A percentile compares a stretch with the other conserved stretches of the same genome.
phyloP scores from a whole-genome alignment of 2,888 invertebrate genomes.

The Chrysotoxum bicinctum region DNA sequence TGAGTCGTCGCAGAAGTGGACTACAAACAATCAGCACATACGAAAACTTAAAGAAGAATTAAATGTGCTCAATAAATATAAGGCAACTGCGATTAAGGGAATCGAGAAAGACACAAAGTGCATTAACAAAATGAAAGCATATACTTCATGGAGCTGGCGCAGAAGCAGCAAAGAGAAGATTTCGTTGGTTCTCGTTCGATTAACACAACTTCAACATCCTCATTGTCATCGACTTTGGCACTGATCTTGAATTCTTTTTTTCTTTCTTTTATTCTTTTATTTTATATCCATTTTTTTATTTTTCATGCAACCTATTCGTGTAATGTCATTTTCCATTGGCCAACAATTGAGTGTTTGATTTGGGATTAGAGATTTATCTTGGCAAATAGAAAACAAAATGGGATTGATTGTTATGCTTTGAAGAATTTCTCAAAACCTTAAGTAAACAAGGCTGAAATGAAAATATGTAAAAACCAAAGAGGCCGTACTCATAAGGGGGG shows the following conservation, averaged over 20 bases:
- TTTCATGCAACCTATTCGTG: too few relatives aligned
- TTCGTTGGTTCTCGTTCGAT: neutral
- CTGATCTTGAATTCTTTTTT: conserved; percentile 33
- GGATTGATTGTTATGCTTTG: too few relatives aligned
- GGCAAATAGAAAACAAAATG: too few relatives aligned
- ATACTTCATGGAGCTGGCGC: neutral
- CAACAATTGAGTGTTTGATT: too few relatives aligned
- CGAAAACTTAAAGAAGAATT: conserved; percentile 35
- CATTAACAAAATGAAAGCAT: conserved; percentile 46
- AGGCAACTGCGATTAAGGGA: neutral
- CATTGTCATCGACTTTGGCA: neutral
- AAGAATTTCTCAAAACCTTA: too few relatives aligned
- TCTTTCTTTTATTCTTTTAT: too few relatives aligned
- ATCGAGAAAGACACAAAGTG: conserved; percentile 30
- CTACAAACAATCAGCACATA: neutral
- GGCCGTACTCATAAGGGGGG: too few relatives aligned
- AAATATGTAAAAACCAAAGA: too few relatives aligned
- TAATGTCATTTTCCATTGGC: too few relatives aligned
- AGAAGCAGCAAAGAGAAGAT: neutral
- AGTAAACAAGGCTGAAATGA: too few relatives aligned
- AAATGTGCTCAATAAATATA: conserved; percentile 17
- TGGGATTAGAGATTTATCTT: too few relatives aligned
- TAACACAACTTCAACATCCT: neutral
- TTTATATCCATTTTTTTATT: too few relatives aligned
- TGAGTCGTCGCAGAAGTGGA: conserved; percentile 2